Conservation (phyloP, 2,888 invertebrate species). For the Caenorhabditis sulstoni region DNA sequence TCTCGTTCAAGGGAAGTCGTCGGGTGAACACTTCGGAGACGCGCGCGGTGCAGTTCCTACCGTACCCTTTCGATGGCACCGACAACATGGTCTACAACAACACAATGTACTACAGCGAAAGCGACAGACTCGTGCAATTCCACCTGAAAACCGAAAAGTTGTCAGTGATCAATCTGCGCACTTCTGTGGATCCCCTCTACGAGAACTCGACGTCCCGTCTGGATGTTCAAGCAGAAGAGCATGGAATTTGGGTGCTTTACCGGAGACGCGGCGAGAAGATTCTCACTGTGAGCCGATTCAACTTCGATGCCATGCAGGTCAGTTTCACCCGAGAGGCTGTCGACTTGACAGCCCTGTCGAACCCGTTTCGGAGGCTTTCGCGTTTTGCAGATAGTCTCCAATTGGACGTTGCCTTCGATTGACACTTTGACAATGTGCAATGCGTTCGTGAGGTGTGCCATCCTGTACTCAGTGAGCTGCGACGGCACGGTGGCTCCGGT, state of each 20-base stretch:
- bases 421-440: constrained; percentile 60
- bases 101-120: constrained; percentile 58
- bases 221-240: constrained; percentile 95
- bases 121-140: constrained; percentile 49
- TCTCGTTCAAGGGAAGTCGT: constrained; percentile 54
- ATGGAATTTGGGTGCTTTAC: constrained; percentile 96
- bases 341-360: no score
- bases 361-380: no score
- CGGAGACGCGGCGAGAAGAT: constrained; percentile 41
- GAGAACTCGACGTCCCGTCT: constrained; percentile 84
- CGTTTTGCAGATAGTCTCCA: constrained; percentile 61
- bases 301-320: constrained; percentile 54
- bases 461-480: constrained; percentile 60
- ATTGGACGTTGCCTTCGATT: constrained; percentile 51
- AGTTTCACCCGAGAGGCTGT: no score
- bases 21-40: constrained; percentile 57
- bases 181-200: constrained; percentile 56
- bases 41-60: constrained; percentile 54
- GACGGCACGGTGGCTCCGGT: constrained; percentile 49
- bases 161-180: constrained; percentile 34
- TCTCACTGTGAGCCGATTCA: constrained; percentile 60
- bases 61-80: constrained; percentile 65
- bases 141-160: constrained; percentile 46
- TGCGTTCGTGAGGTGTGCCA: constrained; percentile 62
- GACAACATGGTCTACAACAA: constrained; percentile 59